Evolutionary conservation across 2,113 vertebrate genomes (phyloP).

Genomic region (Neolamprologus tretocephalus): DNA sequence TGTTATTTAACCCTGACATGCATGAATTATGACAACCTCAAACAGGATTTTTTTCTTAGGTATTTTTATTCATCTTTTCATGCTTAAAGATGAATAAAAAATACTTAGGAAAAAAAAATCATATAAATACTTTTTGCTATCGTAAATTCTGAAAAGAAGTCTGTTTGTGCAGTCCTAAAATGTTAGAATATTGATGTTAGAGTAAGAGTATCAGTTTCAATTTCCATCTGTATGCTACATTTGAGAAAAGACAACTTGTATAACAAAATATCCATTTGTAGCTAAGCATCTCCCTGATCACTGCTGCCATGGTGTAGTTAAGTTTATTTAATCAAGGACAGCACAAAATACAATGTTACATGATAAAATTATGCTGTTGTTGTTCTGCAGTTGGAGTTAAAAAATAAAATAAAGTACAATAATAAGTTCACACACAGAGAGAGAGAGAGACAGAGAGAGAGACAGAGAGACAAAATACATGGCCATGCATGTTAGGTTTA

Average conservation of each 20-base stretch:
- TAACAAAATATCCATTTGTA: not conserved
- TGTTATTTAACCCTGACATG: not conserved
- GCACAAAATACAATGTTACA: not conserved
- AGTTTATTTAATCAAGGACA: not conserved
- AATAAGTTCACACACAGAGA: fast-evolving
- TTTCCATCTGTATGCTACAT: not conserved
- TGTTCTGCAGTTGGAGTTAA: not conserved
- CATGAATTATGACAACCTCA: not conserved
- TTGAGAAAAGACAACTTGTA: not conserved
- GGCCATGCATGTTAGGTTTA: not conserved
- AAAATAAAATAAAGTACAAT: not conserved
- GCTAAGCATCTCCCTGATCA: too few relatives aligned
- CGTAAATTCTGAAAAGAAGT: not conserved
- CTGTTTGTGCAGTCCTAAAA: not conserved
- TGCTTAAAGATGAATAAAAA: fast-evolving
- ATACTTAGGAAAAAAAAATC: not conserved
- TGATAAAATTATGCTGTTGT: not conserved
- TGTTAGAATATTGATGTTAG: not conserved
- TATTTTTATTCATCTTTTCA: not conserved
- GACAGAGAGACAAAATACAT: not conserved
- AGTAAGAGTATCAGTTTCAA: not conserved
- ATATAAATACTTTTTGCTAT: not conserved
- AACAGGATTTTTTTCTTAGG: not conserved
- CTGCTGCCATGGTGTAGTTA: not conserved
- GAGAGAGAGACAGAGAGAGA: too few relatives aligned